Conservation (phyloP, 2,888 invertebrate genomes). For the Margaritifera margaritifera region DNA sequence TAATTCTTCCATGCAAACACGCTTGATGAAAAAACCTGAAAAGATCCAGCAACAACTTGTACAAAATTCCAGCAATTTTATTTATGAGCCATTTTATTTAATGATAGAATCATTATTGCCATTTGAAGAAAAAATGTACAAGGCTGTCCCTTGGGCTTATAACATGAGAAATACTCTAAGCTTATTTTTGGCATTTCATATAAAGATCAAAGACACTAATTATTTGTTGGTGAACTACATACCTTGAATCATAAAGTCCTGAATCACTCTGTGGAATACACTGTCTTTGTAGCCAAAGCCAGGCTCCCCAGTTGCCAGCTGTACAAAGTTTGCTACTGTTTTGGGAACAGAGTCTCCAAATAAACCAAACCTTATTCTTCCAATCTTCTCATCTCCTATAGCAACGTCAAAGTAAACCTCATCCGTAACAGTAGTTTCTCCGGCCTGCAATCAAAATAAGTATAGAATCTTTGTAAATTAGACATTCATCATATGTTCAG, state of each 20-base stretch:
- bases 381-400: slow-evolving; percentile 82
- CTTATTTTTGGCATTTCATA: no score
- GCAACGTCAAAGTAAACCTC: slow-evolving; percentile 88
- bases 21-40: neutral
- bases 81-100: neutral
- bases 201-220: neutral
- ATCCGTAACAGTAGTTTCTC: slow-evolving; percentile 79
- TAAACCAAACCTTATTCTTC: slow-evolving; percentile 88
- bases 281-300: slow-evolving; percentile 82
- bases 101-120: no score
- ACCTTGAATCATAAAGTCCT: slow-evolving; percentile 95
- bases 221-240: slow-evolving; percentile 5
- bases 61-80: neutral
- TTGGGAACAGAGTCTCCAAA: slow-evolving; percentile 90
- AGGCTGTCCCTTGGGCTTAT: no score
- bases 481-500: no score
- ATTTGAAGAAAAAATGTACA: no score
- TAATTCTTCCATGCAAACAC: neutral
- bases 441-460: slow-evolving; percentile 39
- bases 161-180: no score
- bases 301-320: slow-evolving; percentile 77
- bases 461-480: neutral
- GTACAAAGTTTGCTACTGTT: slow-evolving; percentile 89
- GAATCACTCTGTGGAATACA: slow-evolving; percentile 88
- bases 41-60: neutral